Evolutionary conservation across 2,888 invertebrate species (phyloP), one percentile per base, ranked within the genome.

Genomic region (Nycteola revayana): DNA sequence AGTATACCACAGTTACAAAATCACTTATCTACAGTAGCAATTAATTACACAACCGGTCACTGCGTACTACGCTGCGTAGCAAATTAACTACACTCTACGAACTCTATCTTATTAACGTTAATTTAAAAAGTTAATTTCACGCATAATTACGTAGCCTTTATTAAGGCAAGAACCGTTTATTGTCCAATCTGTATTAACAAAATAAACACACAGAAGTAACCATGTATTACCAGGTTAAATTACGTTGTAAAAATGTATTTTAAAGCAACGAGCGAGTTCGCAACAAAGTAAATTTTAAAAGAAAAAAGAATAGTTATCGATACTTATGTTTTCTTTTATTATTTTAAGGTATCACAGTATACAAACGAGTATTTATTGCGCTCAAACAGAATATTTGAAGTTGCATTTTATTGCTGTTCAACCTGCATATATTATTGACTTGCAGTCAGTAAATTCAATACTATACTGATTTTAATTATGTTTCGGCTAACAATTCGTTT

Each of bases 291-390:
- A 11, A 17, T 20, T 39, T n/a, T 25, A 21, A 34, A 39, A 34
- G 32, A 28, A 28, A 44, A 38, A 36, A 35, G 25, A 23, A 45
- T 35, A 42, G 46, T 46, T 49, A 51, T 55, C 60, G 49, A 60
- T 49, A 53, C 44, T 52, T 46, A 51, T 37, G 37, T 2, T 21
- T 23, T 35, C 37, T 32, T 30, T 44, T 49, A 39, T 60, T 60
- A 60, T 60, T 57, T 3, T 21, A n/a, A n/a, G n/a, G n/a, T n/a
- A n/a, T n/a, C n/a, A n/a, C n/a, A n/a, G 37, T 61, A 57, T 55
- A 54, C 33, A 45, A 60, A 51, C 49, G 50, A 36, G 43, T 61
- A 57, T 68, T 66, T 61, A 63, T 56, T 41, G 51, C 50, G 38
- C 64, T 58, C 51, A 50, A 62, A 46, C 53, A 41, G 33, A 49